Evolutionary conservation across 92 coral and sea anemone species (phyloP).

Genomic region (Metridium senile): DNA sequence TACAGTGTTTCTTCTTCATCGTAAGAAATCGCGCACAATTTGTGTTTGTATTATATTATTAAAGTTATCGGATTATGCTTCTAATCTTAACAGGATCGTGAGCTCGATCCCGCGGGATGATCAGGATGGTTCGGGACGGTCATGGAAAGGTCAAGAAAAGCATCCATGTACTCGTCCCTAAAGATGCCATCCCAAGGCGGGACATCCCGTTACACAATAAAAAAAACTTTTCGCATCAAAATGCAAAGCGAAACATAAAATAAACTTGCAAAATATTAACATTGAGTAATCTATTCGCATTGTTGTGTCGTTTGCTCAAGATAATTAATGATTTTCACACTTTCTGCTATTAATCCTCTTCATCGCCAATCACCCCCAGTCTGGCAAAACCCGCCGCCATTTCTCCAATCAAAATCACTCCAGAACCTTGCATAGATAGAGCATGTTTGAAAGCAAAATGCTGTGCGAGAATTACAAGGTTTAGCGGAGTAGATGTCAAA

Average conservation of each 20-base stretch:
- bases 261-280: conserved; percentile 4
- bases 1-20: background rate
- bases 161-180: conserved; percentile 24
- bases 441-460: background rate
- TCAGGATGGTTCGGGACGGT: conserved; percentile 35
- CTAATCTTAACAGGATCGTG: background rate
- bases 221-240: background rate
- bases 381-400: conserved; percentile 19
- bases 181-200: conserved; percentile 46
- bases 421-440: background rate
- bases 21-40: background rate
- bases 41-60: background rate
- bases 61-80: background rate
- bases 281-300: background rate
- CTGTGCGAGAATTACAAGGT: conserved; percentile 15
- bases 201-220: conserved; percentile 37
- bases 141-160: conserved; percentile 37
- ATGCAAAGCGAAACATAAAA: background rate
- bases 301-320: background rate
- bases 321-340: conserved; percentile 42
- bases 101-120: conserved; percentile 41
- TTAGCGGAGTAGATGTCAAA: conserved; percentile 11
- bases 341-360: background rate
- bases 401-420: background rate
- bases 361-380: conserved; percentile 6